Conservation (phyloP, 2,797 vertebrate genomes). For the Smutsia gigantea region DNA sequence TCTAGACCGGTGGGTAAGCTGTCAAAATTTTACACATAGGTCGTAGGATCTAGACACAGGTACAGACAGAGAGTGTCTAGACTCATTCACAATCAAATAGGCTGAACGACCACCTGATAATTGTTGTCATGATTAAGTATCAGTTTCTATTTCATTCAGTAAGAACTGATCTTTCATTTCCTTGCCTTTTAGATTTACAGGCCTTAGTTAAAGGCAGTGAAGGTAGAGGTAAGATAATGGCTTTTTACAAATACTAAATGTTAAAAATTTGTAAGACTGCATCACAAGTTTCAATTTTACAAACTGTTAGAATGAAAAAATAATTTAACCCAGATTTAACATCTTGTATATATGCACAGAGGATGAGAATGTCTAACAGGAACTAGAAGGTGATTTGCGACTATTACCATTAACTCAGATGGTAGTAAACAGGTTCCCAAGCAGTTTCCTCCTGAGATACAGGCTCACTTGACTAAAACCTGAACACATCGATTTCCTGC, state of each 20-base stretch:
- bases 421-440: not conserved
- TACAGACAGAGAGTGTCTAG: not conserved
- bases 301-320: not conserved
- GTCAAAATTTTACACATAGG: not conserved
- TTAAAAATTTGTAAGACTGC: not conserved
- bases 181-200: not conserved
- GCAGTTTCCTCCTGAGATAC: not conserved
- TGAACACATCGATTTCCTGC: not conserved
- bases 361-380: not conserved
- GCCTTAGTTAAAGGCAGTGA: not conserved
- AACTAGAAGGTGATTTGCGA: not conserved
- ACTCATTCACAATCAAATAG: not conserved
- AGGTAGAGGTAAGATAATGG: not conserved
- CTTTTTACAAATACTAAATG: not conserved
- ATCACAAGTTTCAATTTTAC: not conserved
- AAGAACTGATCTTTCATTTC: not conserved
- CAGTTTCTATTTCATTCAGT: not conserved
- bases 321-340: not conserved
- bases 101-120: not conserved
- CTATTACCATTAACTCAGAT: not conserved
- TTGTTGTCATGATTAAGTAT: not conserved
- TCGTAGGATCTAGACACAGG: rapidly evolving
- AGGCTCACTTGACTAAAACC: not conserved
- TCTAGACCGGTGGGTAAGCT: not conserved
- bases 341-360: not conserved